Percentiles rank a stretch among this genome's conserved stretches.
phyloP scores from a whole-genome alignment of 2,888 invertebrate genomes.

The Rhagonycha lutea region DNA sequence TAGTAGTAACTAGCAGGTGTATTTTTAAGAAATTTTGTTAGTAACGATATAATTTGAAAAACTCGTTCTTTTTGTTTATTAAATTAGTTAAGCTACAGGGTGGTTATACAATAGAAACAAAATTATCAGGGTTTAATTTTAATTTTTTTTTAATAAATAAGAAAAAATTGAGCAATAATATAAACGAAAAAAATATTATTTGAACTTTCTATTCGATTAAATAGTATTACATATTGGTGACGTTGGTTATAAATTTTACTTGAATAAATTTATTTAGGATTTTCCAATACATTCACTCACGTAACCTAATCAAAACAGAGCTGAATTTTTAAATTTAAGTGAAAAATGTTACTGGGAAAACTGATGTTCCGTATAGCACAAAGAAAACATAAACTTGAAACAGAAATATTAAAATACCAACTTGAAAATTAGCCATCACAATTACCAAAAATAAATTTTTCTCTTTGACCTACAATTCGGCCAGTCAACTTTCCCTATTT shows the following conservation, averaged over 20 bases:
- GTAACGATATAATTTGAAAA: background rate
- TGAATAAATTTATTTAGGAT: constrained; percentile 19
- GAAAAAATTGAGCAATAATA: background rate
- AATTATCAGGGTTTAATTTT: background rate
- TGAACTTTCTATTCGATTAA: constrained; percentile 16
- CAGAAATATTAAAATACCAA: background rate
- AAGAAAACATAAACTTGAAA: background rate
- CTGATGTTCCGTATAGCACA: background rate
- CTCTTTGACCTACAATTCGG: constrained; percentile 38
- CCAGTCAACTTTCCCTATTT: constrained; percentile 44
- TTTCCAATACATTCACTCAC: constrained; percentile 23
- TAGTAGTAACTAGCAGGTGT: background rate
- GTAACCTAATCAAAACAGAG: constrained; percentile 6
- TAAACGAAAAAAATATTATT: background rate
- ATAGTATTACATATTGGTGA: constrained; percentile 17
- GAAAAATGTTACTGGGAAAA: background rate
- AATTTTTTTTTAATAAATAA: background rate
- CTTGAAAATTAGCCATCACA: constrained; percentile 30
- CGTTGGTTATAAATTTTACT: constrained; percentile 15
- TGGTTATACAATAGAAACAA: background rate
- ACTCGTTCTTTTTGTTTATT: background rate
- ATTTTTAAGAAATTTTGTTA: background rate
- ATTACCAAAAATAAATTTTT: constrained; percentile 39
- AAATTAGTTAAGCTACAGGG: background rate
- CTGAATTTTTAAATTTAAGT: constrained; percentile 2